These are phyloP conservation scores for Heliopora coerulea DNA, from an alignment of 92 coral and sea anemone genomes.

Conservation along the genomic window DNA sequence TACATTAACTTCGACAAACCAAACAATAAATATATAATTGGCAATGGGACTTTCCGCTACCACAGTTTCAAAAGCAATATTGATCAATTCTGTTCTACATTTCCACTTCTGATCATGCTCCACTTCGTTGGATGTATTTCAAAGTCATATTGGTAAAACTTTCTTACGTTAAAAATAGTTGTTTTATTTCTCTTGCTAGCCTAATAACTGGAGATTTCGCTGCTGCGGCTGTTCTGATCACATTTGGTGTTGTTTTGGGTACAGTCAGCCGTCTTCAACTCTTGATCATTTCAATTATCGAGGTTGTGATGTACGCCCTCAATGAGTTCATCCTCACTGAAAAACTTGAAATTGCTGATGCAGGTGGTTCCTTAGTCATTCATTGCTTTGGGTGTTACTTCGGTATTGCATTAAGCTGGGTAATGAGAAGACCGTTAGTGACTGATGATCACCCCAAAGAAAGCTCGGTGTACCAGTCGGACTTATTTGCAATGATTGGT, in stretches of 20 bases:
- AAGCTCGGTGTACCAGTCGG: constrained; percentile 58
- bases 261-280: constrained; percentile 70
- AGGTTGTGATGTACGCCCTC: constrained; percentile 56
- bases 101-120: no score
- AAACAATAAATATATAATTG: no score
- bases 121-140: no score
- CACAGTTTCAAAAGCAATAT: no score
- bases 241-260: constrained; percentile 69
- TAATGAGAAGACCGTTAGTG: constrained; percentile 38
- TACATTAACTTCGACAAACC: no score
- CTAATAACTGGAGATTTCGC: constrained; percentile 63
- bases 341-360: constrained; percentile 58
- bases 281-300: constrained; percentile 58
- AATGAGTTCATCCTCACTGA: constrained; percentile 63
- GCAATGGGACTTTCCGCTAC: no score
- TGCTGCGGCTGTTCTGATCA: constrained; percentile 67
- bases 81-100: no score
- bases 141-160: no score
- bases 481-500: constrained; percentile 71
- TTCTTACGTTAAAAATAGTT: no score
- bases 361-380: constrained; percentile 60
- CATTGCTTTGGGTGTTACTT: constrained; percentile 67
- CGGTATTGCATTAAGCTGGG: constrained; percentile 60
- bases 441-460: constrained; percentile 50
- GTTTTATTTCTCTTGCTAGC: no score